These are phyloP conservation scores for Grallaria varia DNA, from an alignment of 2,113 vertebrate genomes.

Conservation along the genomic window DNA sequence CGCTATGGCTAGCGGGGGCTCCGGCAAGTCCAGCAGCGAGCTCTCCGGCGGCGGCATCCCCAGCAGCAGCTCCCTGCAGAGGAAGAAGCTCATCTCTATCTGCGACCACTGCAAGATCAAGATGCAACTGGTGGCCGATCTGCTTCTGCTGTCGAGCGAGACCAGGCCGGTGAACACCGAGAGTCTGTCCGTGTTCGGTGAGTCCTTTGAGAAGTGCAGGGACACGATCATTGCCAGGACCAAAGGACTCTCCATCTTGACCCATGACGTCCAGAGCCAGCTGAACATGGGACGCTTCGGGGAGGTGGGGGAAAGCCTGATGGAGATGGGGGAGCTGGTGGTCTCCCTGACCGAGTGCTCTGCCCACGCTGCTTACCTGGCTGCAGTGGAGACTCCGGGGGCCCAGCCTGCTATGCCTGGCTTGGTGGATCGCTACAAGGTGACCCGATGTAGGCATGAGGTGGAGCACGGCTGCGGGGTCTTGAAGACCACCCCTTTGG, in stretches of 20 bases:
- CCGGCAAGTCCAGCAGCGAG: slow-evolving; percentile 87
- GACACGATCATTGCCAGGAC: slow-evolving; percentile 97
- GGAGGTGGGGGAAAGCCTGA: slow-evolving; percentile 90
- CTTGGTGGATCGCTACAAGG: slow-evolving; percentile 96
- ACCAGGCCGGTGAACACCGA: slow-evolving; percentile 89
- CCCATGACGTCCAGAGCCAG: slow-evolving; percentile 97
- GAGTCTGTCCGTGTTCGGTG: slow-evolving; percentile 79
- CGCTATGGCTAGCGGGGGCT: slow-evolving; percentile 93
- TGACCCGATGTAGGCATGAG: slow-evolving; percentile 94
- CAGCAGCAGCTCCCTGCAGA: slow-evolving; percentile 78
- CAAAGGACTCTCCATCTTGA: slow-evolving; percentile 96
- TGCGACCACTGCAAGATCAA: slow-evolving; percentile 94
- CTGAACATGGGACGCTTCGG: slow-evolving; percentile 96
- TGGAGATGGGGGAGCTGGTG: slow-evolving; percentile 93
- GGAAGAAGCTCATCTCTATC: slow-evolving; percentile 87
- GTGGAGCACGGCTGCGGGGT: slow-evolving; percentile 91
- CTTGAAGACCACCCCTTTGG: slow-evolving; percentile 84
- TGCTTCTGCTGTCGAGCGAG: slow-evolving; percentile 95
- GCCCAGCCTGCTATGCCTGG: slow-evolving; percentile 87
- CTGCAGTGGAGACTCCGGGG: slow-evolving; percentile 86
- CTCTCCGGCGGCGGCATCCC: slow-evolving; percentile 72
- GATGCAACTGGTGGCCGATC: slow-evolving; percentile 98
- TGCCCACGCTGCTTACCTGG: slow-evolving; percentile 93
- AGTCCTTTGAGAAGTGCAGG: slow-evolving; percentile 96
- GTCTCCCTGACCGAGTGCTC: slow-evolving; percentile 94